Base-by-base conservation (phyloP, 1,140 invertebrate species). In the Euwallacea similis region DNA sequence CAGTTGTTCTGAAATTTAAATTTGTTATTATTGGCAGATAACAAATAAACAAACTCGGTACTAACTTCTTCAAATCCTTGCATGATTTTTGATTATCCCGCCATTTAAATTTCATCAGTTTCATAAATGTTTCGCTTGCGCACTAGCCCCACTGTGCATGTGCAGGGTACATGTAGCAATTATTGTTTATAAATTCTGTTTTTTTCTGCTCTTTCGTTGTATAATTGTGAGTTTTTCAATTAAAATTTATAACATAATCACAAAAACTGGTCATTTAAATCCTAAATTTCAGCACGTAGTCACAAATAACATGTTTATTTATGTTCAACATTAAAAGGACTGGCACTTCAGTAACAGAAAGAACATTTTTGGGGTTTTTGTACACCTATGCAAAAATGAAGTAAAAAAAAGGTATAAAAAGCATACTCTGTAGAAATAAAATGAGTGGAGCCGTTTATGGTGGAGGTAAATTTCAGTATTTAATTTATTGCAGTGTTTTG, bases 371-470 rank as follows among this genome's bases (percentile, higher is more conserved):
- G 21, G 21, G 21, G 21, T 33, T 33, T 33, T 33, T 33, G 21
- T 33, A 33, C 1, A 33, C 21, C 21, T 33, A 33, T 33, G 21
- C 21, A 60, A 71, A 70, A 64, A 70, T 70, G 42, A 53, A 11
- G 16, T 21, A 65, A 41, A 61, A 42, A n/a, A 43, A 64, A 41
- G 13, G 8, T 67, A 41, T 50, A 50, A 10, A 50, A 50, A 50
- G 46, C 46, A 50, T 55, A n/a, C 63, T 11, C 7, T 42, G 11
- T 46, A 13, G 9, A 56, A 13, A 65, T 33, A 76, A 76, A 42
- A 84, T 84, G 83, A 84, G 83, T 76, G 83, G 83, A 75, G 82
- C 83, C 76, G 82, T 84, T 74, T 84, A 84, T 77, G 83, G 83
- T 71, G 83, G 83, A 77, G 83, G 83, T 84, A 78, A 79, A 67